Evolutionary conservation across 1,140 invertebrate species (phyloP).

Genomic region (Drosophila kohkoa): DNA sequence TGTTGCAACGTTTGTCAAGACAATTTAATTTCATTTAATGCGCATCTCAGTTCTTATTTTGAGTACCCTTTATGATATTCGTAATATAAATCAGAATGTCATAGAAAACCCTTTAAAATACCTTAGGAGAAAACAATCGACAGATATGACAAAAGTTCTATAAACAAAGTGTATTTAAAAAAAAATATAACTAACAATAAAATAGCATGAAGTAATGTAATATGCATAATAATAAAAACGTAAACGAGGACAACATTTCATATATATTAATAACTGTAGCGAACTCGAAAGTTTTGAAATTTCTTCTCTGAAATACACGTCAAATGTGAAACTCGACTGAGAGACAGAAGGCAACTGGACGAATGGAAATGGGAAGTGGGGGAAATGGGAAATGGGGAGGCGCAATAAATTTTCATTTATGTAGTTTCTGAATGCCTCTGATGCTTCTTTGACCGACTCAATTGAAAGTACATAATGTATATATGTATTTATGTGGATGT

Average conservation of each 20-base stretch:
- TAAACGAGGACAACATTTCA: slow-evolving; percentile 62
- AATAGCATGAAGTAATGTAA: slow-evolving; percentile 32
- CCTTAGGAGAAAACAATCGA: not conserved
- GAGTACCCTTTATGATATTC: slow-evolving; percentile 43
- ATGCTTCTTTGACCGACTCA: slow-evolving; percentile 11
- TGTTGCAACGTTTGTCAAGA: slow-evolving; percentile 11
- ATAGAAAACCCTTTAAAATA: slow-evolving; percentile 1
- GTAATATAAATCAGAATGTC: slow-evolving; percentile 51
- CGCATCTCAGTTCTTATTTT: slow-evolving; percentile 40
- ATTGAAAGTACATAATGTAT: not conserved
- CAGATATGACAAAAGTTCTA: too few species aligned
- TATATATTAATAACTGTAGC: slow-evolving; percentile 31
- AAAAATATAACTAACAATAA: slow-evolving; percentile 1
- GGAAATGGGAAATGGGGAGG: not conserved
- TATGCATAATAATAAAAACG: slow-evolving; percentile 62
- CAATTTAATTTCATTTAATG: slow-evolving; percentile 36
- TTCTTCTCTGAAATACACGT: slow-evolving; percentile 13
- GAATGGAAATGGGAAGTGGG: not conserved
- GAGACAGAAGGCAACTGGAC: too few species aligned
- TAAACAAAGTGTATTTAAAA: not conserved
- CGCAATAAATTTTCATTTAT: slow-evolving; percentile 10
- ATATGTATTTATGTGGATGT: not conserved
- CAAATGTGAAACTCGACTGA: not conserved
- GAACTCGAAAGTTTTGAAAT: slow-evolving; percentile 1
- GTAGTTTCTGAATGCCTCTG: slow-evolving; percentile 9